Evolutionary conservation across 2,797 vertebrate species (phyloP).

Genomic region (Emys orbicularis): DNA sequence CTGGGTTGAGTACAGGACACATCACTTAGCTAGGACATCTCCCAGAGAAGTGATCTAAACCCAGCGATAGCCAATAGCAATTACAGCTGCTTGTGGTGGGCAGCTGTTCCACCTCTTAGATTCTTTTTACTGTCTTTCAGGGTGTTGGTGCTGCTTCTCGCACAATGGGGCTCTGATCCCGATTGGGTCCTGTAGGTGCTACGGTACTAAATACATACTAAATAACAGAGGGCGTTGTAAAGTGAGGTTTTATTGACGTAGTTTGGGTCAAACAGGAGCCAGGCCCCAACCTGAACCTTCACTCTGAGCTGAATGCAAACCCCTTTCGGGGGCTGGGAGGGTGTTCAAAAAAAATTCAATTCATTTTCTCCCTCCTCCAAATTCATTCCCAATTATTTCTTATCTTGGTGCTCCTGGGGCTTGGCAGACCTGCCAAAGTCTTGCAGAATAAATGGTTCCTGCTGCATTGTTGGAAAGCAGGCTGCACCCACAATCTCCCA

Average conservation of each 20-base stretch:
- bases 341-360: background rate
- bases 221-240: background rate
- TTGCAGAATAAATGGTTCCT: too few species aligned
- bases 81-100: background rate
- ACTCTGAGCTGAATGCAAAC: background rate
- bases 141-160: background rate
- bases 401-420: background rate
- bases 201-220: background rate
- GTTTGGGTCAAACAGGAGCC: background rate
- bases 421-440: background rate
- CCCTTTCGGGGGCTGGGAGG: background rate
- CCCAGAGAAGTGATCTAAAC: background rate
- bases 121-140: background rate
- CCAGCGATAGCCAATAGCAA: background rate
- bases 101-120: background rate
- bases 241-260: background rate
- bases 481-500: too few species aligned
- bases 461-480: background rate
- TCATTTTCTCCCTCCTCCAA: background rate
- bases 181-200: background rate
- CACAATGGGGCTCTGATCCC: background rate
- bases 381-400: background rate
- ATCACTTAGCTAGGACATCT: background rate
- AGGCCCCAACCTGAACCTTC: background rate
- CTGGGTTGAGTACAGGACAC: background rate